A percentile compares a stretch with the other conserved stretches of the same genome.
phyloP scores from a whole-genome alignment of 2,113 vertebrate species.

The Hippotragus niger region DNA sequence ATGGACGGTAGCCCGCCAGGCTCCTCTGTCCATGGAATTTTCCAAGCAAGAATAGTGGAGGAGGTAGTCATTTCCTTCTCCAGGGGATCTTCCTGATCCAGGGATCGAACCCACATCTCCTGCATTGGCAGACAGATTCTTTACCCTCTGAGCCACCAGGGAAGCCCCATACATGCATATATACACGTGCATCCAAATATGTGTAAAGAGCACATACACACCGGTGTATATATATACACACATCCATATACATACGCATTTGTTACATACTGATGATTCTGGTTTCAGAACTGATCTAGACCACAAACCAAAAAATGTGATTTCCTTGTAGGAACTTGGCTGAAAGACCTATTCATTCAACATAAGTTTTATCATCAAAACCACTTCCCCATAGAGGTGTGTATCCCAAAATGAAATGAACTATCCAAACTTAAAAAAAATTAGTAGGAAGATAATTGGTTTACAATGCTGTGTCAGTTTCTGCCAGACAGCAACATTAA shows the following conservation, averaged over 20 bases:
- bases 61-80: not conserved
- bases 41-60: not conserved
- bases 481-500: not conserved
- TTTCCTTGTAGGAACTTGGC: not conserved
- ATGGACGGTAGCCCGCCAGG: not conserved
- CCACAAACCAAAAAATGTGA: not conserved
- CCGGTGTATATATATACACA: fast-evolving
- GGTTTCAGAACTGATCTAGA: not conserved
- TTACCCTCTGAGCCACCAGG: not conserved
- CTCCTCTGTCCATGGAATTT: not conserved
- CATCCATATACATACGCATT: fast-evolving
- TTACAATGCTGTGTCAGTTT: not conserved
- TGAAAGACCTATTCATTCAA: not conserved
- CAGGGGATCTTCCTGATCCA: not conserved
- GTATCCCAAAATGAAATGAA: not conserved
- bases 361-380: not conserved
- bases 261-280: not conserved
- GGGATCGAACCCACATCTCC: not conserved
- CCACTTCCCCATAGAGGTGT: not conserved
- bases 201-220: not conserved
- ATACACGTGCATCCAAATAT: not conserved
- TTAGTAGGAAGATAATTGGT: not conserved
- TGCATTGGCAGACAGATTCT: not conserved
- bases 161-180: not conserved
- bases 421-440: not conserved